Evolutionary conservation across 2,797 vertebrate genomes (phyloP).

Genomic region (Phataginus tricuspis): DNA sequence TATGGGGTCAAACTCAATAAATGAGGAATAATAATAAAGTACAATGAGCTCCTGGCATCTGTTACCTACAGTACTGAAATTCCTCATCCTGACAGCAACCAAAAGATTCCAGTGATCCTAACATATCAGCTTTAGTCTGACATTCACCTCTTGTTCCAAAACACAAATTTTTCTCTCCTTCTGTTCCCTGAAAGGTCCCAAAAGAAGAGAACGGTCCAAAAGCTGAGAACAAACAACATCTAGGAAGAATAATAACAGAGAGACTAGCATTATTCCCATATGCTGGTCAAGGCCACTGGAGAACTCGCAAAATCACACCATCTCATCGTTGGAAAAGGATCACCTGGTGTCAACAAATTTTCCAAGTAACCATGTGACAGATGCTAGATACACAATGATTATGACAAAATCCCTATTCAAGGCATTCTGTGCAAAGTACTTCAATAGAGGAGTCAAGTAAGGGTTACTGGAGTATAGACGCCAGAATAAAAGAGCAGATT

Average conservation of each 20-base stretch:
- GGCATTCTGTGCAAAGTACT: not conserved
- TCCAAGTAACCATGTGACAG: conserved; percentile 50
- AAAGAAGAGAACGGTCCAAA: conserved; percentile 38
- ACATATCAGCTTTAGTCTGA: not conserved
- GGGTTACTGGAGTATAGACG: not conserved
- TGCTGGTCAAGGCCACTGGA: not conserved
- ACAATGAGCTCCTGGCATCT: not conserved
- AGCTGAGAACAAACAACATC: conserved; percentile 27
- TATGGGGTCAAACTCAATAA: not conserved
- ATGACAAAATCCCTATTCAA: conserved; percentile 48
- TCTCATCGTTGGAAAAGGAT: not conserved
- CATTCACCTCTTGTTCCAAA: not conserved
- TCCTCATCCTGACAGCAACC: not conserved
- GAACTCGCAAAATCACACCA: conserved; percentile 40
- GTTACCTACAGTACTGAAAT: not conserved
- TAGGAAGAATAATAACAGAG: not conserved
- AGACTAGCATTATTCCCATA: not conserved
- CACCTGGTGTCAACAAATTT: conserved; percentile 43
- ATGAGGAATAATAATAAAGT: not conserved
- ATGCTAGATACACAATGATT: conserved; percentile 48
- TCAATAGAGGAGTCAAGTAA: conserved; percentile 15
- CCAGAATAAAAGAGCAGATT: conserved; percentile 1
- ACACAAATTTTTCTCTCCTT: conserved; percentile 11
- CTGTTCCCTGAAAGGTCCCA: conserved; percentile 51
- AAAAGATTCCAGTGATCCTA: not conserved